Conservation (phyloP, 1,140 invertebrate species). For the Lethrus apterus region DNA sequence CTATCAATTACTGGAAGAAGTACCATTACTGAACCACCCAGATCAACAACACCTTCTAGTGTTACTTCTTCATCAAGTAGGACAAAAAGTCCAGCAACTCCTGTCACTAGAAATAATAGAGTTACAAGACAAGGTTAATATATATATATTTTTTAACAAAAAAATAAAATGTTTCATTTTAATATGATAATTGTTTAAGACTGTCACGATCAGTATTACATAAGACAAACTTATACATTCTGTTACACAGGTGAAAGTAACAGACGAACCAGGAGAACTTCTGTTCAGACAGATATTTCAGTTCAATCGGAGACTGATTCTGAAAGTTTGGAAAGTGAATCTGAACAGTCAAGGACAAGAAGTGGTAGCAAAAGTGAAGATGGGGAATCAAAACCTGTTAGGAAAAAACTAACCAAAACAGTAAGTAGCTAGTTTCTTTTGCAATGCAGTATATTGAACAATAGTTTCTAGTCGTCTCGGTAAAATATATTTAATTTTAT, state of each 20-base stretch:
- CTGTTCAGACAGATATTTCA: conserved; percentile 51
- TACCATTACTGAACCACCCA: conserved; percentile 38
- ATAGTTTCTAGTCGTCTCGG: too few species aligned
- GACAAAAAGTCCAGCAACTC: conserved; percentile 57
- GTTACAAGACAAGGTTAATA: conserved; percentile 25
- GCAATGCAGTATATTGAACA: too few species aligned
- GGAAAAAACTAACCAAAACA: conserved; percentile 13
- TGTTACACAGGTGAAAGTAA: conserved; percentile 15
- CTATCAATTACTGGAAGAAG: conserved; percentile 32
- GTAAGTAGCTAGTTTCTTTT: conserved; percentile 1
- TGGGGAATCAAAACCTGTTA: conserved; percentile 11
- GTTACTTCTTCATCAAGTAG: conserved; percentile 52
- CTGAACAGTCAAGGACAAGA: conserved; percentile 32
- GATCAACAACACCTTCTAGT: conserved; percentile 54
- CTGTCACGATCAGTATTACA: neutral
- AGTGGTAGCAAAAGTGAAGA: conserved; percentile 40
- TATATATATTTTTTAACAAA: neutral
- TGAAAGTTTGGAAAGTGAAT: conserved; percentile 38
- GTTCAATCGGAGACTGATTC: conserved; percentile 52
- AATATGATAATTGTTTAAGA: too few species aligned
- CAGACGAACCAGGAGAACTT: conserved; percentile 43
- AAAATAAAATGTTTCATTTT: neutral
- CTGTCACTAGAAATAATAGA: conserved; percentile 33
- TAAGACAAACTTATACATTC: neutral
- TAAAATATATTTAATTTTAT: too few species aligned